Base-by-base conservation (phyloP, 1,140 invertebrate species). In the Penaeus chinensis region DNA sequence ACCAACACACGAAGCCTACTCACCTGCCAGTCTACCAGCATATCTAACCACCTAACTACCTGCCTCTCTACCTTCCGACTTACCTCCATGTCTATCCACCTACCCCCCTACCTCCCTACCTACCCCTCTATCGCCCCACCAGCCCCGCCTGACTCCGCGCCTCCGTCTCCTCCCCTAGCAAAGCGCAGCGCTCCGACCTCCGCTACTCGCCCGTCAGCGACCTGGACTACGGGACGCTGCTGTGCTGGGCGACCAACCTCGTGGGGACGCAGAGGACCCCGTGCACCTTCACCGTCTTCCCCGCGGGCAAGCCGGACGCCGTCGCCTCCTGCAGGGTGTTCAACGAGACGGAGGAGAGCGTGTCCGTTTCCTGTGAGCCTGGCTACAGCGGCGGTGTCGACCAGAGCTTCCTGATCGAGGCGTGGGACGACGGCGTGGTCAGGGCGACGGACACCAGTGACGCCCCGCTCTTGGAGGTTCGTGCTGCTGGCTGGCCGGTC, bases 331-430 rank as follows among this genome's bases (percentile, higher is more conserved):
- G 89, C 79, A 88, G 65, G n/a, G 85, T 69, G 2, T 85, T 87
- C 69, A 90, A 90, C 61, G 85, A 90, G 81, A 90, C 89, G 10
- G 89, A 89, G 82, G 85, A 87, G 69, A 90, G 86, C 91, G 93
- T 97, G 83, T 94, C 95, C 91, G 95, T 97, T 76, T 94, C 94
- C 82, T 97, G 96, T 92, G 92, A 94, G 81, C 94, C 96, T 0
- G 96, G 96, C n/a, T 95, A 95, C 90, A 95, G 96, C 90, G 96
- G 96, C 19, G 96, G 96, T 13, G 93, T 97, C 27, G 93, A 95
- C 27, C 96, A 97, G 92, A 95, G 95, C 91, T 98, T 98, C 92
- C 93, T 96, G 71, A 92, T 97, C 69, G 96, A 97, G 92, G 96
- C 96, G 62, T 94, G 89, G 89, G 89, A 90, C 69, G 89, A 90